These are phyloP conservation scores for Teleiodes luculella DNA, from an alignment of 2,888 invertebrate genomes.

Conservation along the genomic window DNA sequence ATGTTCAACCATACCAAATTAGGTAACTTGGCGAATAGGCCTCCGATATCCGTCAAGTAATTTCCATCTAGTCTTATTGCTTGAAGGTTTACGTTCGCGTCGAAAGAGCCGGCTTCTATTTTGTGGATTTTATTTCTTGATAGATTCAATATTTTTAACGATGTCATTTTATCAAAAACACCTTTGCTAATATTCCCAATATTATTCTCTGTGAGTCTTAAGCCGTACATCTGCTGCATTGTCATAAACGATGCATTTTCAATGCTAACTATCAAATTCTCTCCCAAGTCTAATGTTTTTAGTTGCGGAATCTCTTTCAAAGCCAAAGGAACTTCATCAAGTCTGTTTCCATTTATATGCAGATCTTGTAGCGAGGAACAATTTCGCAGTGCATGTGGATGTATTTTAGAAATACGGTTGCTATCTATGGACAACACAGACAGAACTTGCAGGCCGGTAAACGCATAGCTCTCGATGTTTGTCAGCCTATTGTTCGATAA, in stretches of 20 bases:
- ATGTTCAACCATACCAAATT: conserved; percentile 92
- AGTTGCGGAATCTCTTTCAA: conserved; percentile 86
- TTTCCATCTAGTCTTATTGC: conserved; percentile 91
- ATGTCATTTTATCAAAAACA: conserved; percentile 87
- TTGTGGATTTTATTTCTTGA: conserved; percentile 89
- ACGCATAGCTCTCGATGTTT: conserved; percentile 85
- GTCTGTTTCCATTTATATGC: conserved; percentile 89
- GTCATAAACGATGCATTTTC: conserved; percentile 89
- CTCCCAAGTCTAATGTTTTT: conserved; percentile 89
- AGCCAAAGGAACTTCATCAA: conserved; percentile 86
- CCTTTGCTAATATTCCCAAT: conserved; percentile 88
- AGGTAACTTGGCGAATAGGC: conserved; percentile 88
- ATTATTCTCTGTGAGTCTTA: conserved; percentile 91
- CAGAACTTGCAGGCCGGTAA: conserved; percentile 86
- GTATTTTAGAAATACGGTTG: conserved; percentile 86
- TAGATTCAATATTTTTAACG: conserved; percentile 89
- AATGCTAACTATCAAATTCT: conserved; percentile 89
- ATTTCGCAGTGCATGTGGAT: conserved; percentile 86
- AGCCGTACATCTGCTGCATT: conserved; percentile 87
- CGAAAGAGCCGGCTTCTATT: conserved; percentile 88
- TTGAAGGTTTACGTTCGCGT: conserved; percentile 86
- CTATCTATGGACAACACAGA: conserved; percentile 88
- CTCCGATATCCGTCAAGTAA: conserved; percentile 87
- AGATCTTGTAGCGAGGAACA: conserved; percentile 89
- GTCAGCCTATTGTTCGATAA: conserved; percentile 89